Percentiles rank a stretch among this genome's conserved stretches.
These are phyloP conservation scores for Zoanthus solanderi DNA, from an alignment of 92 coral and sea anemone species.

Conservation along the genomic window DNA sequence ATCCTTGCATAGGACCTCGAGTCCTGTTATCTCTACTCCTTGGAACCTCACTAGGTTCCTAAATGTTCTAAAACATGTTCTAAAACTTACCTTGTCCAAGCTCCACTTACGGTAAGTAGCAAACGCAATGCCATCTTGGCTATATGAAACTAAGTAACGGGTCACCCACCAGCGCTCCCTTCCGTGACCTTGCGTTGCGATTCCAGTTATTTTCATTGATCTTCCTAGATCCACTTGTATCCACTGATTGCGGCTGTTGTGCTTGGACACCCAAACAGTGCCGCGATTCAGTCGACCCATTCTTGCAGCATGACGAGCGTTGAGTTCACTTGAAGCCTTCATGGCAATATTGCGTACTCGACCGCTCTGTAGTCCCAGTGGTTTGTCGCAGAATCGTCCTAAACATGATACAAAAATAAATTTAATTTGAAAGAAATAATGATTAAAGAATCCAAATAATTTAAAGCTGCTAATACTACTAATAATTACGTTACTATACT, in stretches of 20 bases:
- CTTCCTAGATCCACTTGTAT: slow-evolving; percentile 65
- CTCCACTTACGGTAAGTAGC: slow-evolving; percentile 55
- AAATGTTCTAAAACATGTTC: no score
- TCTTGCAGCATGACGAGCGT: background rate
- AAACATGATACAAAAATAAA: background rate
- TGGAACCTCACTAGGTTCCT: no score
- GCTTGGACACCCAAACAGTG: slow-evolving; percentile 44
- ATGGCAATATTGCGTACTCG: slow-evolving; percentile 7
- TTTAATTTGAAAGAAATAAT: background rate
- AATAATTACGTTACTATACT: no score
- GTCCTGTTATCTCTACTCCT: no score
- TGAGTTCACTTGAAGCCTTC: slow-evolving; percentile 29
- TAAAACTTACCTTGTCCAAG: slow-evolving; percentile 47
- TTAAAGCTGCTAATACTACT: no score
- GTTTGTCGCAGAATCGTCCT: slow-evolving; percentile 33
- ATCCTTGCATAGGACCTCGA: no score
- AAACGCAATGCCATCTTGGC: slow-evolving; percentile 65
- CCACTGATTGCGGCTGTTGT: slow-evolving; percentile 52
- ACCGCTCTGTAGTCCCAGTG: slow-evolving; percentile 28
- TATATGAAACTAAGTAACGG: slow-evolving; percentile 46
- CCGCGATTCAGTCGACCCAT: slow-evolving; percentile 23
- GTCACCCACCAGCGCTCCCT: slow-evolving; percentile 62
- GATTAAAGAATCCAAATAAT: no score
- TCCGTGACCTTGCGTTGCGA: slow-evolving; percentile 68
- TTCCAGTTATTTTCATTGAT: slow-evolving; percentile 59